These are phyloP conservation scores for Parochlus steinenii DNA, from an alignment of 2,888 invertebrate species.

Conservation along the genomic window DNA sequence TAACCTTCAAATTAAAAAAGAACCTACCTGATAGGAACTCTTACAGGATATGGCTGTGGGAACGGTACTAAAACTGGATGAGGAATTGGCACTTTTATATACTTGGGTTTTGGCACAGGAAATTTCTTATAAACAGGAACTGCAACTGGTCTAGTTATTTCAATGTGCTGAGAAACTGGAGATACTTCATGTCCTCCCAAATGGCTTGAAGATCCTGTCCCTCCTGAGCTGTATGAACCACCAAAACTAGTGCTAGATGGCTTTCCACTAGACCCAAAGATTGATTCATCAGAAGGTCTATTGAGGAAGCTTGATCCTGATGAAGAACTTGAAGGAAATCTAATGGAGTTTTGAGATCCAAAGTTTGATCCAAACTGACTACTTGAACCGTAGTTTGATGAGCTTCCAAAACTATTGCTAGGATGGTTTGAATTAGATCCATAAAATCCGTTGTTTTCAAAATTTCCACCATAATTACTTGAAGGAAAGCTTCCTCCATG, in stretches of 20 bases:
- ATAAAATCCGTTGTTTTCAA: no score
- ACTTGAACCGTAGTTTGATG: no score
- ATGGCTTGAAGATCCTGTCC: not conserved
- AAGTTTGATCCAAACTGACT: no score
- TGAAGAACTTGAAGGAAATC: not conserved
- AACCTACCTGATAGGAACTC: not conserved
- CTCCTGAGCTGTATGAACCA: conserved; percentile 8
- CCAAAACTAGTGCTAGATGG: conserved; percentile 1
- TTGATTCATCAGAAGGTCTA: no score
- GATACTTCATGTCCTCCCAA: conserved; percentile 12
- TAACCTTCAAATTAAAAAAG: conserved; percentile 18
- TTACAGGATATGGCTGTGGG: conserved; percentile 31
- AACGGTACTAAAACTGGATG: conserved; percentile 37
- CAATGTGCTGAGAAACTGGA: conserved; percentile 33
- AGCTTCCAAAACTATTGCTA: no score
- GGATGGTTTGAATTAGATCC: no score
- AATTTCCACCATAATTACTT: no score
- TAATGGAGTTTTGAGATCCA: no score
- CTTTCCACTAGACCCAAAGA: no score
- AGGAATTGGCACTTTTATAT: conserved; percentile 32
- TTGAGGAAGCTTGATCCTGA: not conserved
- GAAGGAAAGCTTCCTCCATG: no score
- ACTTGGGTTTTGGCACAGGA: conserved; percentile 1
- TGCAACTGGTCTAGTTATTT: conserved; percentile 34
- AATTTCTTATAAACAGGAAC: conserved; percentile 9